Conservation (phyloP, 1,140 invertebrate species). For the Euglossa dilemma region DNA sequence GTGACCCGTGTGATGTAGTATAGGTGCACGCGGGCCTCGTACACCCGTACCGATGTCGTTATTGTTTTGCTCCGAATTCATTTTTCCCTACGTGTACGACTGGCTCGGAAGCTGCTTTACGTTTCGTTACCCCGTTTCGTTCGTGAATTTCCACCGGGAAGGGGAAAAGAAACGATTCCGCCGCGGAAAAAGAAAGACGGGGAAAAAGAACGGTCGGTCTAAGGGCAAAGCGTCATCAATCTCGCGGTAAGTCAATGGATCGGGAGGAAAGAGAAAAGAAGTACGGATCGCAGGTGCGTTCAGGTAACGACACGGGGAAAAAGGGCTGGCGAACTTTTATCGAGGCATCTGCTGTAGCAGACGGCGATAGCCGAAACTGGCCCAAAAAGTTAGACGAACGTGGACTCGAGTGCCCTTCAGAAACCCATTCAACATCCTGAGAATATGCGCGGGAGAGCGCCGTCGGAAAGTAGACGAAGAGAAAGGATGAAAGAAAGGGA, state of each 20-base stretch:
- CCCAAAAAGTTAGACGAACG: conserved; percentile 49
- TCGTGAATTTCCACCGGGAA: not conserved
- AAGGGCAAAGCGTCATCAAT: conserved; percentile 40
- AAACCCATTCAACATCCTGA: conserved; percentile 26
- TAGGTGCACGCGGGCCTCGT: not conserved
- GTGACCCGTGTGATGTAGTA: conserved; percentile 26
- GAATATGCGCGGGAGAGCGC: conserved; percentile 20
- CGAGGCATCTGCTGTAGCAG: conserved; percentile 25
- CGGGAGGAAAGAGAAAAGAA: not conserved
- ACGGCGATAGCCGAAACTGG: conserved; percentile 34
- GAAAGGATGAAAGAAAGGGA: not conserved
- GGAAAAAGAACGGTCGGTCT: not conserved
- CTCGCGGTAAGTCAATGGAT: conserved; percentile 12
- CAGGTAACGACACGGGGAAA: conserved; percentile 19
- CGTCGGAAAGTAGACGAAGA: not conserved
- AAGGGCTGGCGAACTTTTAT: conserved; percentile 61
- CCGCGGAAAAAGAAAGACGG: not conserved
- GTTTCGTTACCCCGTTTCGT: not conserved
- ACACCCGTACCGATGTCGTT: conserved; percentile 34
- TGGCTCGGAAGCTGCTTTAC: not conserved
- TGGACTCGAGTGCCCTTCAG: conserved; percentile 36
- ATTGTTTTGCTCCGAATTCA: conserved; percentile 46
- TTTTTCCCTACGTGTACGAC: not conserved
- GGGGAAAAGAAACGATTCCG: not conserved
- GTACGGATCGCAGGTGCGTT: conserved; percentile 50